A percentile compares a stretch with the other conserved stretches of the same genome.
Conservation (phyloP, 1,140 invertebrate species). For the Neodiprion lecontei region DNA sequence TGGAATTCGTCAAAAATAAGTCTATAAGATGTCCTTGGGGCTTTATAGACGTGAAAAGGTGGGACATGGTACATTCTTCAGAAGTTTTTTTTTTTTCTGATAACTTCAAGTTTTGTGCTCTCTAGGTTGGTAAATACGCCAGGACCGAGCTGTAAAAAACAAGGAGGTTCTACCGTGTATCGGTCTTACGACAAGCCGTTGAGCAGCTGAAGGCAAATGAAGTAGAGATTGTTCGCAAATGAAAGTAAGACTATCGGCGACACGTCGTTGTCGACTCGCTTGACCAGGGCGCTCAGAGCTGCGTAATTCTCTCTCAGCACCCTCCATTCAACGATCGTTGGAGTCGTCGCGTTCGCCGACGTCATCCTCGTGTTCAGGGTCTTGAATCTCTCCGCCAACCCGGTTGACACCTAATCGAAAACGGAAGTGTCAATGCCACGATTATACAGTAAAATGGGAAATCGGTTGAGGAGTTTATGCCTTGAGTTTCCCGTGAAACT, state of each 20-base stretch:
- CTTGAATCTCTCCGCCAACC: conserved; percentile 55
- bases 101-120: no score
- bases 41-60: no score
- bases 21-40: no score
- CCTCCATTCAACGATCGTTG: conserved; percentile 58
- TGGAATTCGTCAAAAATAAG: no score
- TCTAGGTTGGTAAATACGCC: no score
- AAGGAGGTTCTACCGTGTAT: neutral
- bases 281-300: conserved; percentile 64
- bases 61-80: no score
- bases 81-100: no score
- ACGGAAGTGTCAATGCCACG: neutral
- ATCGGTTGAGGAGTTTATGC: no score
- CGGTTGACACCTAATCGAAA: conserved; percentile 47
- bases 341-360: conserved; percentile 19
- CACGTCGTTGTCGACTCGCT: conserved; percentile 64
- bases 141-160: no score
- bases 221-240: conserved; percentile 75
- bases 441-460: no score
- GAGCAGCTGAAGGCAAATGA: conserved; percentile 75
- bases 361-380: conserved; percentile 44
- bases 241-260: conserved; percentile 70
- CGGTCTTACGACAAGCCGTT: conserved; percentile 71
- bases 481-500: no score
- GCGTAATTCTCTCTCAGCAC: conserved; percentile 67